These are phyloP conservation scores for Myotis vivesi DNA, from an alignment of 2,797 vertebrate genomes.

Conservation along the genomic window DNA sequence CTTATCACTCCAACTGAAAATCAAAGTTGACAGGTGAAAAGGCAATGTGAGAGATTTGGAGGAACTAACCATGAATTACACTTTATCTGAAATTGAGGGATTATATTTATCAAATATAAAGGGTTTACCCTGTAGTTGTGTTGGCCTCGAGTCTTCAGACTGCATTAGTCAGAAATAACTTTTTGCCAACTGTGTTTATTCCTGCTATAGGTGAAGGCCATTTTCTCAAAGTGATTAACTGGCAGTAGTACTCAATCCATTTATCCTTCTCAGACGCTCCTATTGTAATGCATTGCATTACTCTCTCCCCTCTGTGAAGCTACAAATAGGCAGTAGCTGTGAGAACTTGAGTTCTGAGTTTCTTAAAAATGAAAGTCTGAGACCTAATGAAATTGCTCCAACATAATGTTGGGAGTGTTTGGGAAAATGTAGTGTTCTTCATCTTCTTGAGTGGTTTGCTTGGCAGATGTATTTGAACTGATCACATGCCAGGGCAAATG, in stretches of 20 bases:
- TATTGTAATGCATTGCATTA: conserved; percentile 45
- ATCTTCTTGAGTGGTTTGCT: conserved; percentile 59
- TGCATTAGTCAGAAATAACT: conserved; percentile 61
- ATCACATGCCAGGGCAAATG: conserved; percentile 34
- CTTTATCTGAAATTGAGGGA: conserved; percentile 59
- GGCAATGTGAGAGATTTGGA: conserved; percentile 52
- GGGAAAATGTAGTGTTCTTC: conserved; percentile 59
- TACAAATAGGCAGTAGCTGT: conserved; percentile 26
- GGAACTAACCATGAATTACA: conserved; percentile 51
- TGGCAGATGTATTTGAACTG: conserved; percentile 61
- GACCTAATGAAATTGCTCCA: conserved; percentile 58
- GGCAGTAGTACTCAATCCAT: conserved; percentile 57
- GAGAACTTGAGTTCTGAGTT: conserved; percentile 52
- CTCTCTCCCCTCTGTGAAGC: conserved; percentile 11
- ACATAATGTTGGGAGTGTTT: conserved; percentile 41
- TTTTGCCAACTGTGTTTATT: conserved; percentile 54
- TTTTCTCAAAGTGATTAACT: conserved; percentile 72
- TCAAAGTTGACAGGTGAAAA: conserved; percentile 57
- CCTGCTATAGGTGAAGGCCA: conserved; percentile 54
- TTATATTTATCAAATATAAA: conserved; percentile 67
- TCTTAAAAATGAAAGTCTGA: conserved; percentile 57
- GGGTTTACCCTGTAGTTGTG: conserved; percentile 32
- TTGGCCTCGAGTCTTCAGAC: conserved; percentile 51
- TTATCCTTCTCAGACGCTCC: conserved; percentile 52
- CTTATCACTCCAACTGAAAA: conserved; percentile 51